Base-by-base conservation (phyloP, 2,797 vertebrate species). In the Anolis apletophallus region DNA sequence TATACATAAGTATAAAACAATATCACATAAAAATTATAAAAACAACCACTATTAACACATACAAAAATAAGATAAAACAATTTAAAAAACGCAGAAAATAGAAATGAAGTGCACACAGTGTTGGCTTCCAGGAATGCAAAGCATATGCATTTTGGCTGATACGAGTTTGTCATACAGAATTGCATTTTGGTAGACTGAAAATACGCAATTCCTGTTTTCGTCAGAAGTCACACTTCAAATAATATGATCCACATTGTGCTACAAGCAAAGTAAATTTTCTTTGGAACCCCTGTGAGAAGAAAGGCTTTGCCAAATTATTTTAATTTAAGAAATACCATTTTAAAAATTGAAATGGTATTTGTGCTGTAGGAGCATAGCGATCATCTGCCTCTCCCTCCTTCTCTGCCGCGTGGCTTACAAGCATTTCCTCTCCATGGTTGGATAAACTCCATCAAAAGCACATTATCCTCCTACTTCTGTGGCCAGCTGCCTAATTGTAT, bases 361-460 rank as follows among this genome's bases (percentile, higher is more conserved):
- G 90, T 90, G 90, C 90, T 86, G 87, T 81, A 84, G 89, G 90
- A 91, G 81, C 1, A 71, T 93, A 95, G 93, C 93, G 95, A 85
- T 95, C 93, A 32, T 80, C 55, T 59, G 85, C 77, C 29, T 81
- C 73, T 40, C 61, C 40, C 86, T 64, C 55, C 67, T n/a, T 82
- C 74, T 89, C 86, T 93, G 93, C 94, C 32, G 89, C 88, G 91
- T 96, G 96, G 97, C 95, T 97, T 97, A 97, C 96, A 96, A 97
- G 97, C 97, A 96, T 96, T 96, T 97, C 97, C 92, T 96, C 96
- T 98, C 96, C 97, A 98, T 96, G 98, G 97, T 97, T 98, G 98
- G 97, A 96, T 98, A 97, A 98, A 98, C 97, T 97, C 98, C 97
- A 98, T 99, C 98, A 99, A 98, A 98, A 98, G 97, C 96, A 96